Base-by-base conservation (phyloP, 1,140 invertebrate genomes). In the Drosophila tropicalis region DNA sequence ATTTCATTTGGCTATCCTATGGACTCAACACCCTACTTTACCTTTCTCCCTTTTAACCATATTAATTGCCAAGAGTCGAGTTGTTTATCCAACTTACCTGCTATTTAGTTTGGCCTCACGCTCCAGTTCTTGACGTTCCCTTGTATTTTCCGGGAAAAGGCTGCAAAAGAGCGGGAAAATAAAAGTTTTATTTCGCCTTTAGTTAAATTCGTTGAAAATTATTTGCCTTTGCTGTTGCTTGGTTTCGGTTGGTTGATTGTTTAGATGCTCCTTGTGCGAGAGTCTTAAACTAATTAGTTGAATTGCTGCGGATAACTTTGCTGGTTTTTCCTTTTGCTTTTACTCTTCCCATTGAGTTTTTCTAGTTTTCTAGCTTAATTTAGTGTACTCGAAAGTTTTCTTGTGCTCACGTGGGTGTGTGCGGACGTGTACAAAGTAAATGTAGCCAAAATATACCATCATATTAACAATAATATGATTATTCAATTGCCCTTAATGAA, bases 171-270 rank as follows among this genome's bases (percentile, higher is more conserved):
- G 17, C 65, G 40, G 76, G 66, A 67, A 63, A 85, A 67, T 10
- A 47, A 85, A 81, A 72, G 61, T 78, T 74, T 70, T 55, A 60
- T 70, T 76, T 76, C 32, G 74, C 62, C 54, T 44, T 79, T 76
- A 80, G 81, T 76, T 84, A 71, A 81, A 78, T 81, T 86, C 81
- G 79, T 76, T 76, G 71, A 70, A 84, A 83, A 80, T 86, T 70
- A 86, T 74, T 81, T 86, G 74, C 73, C 67, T 81, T 79, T 77
- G 67, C 54, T 80, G 63, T 55, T 60, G 63, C 44, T 70, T 72
- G 54, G 51, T 66, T 67, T 51, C 36, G 69, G 41, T 62, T 62
- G 44, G 36, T 62, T 64, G 75, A 76, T 56, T 67, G 68, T 66
- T 67, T 62, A 57, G 76, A 29, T 77, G 69, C 58, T 72, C 61